These are phyloP conservation scores for Drosophila sucinea DNA, from an alignment of 1,140 invertebrate genomes.

Conservation along the genomic window DNA sequence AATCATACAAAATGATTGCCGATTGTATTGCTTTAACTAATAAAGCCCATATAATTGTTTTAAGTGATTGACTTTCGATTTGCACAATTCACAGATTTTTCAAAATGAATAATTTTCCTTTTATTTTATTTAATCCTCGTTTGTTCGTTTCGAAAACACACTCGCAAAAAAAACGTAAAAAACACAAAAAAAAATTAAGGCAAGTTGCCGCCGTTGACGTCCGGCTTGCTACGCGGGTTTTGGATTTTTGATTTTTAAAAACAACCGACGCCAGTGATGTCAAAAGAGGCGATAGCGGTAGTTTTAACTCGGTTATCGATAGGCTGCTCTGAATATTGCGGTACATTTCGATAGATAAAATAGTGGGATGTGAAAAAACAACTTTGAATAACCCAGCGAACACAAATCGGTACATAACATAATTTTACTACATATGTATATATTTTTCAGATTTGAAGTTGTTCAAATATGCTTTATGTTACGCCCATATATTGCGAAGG, in stretches of 20 bases:
- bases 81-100: slow-evolving; percentile 1
- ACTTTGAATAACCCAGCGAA: no score
- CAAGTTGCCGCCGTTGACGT: slow-evolving; percentile 3
- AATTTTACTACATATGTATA: no score
- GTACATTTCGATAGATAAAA: no score
- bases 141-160: slow-evolving; percentile 9
- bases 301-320: no score
- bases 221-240: slow-evolving; percentile 1
- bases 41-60: slow-evolving; percentile 5
- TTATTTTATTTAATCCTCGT: neutral
- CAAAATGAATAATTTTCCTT: neutral
- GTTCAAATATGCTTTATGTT: no score
- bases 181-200: slow-evolving; percentile 10
- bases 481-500: no score
- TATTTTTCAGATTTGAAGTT: no score
- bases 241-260: slow-evolving; percentile 2
- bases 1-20: neutral
- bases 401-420: no score
- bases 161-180: slow-evolving; percentile 11
- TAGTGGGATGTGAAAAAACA: no score
- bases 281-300: no score
- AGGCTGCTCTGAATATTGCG: no score
- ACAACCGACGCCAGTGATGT: no score
- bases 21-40: neutral
- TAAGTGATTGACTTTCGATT: neutral